Conservation (phyloP, 2,888 invertebrate species). For the Limnephilus rhombicus region DNA sequence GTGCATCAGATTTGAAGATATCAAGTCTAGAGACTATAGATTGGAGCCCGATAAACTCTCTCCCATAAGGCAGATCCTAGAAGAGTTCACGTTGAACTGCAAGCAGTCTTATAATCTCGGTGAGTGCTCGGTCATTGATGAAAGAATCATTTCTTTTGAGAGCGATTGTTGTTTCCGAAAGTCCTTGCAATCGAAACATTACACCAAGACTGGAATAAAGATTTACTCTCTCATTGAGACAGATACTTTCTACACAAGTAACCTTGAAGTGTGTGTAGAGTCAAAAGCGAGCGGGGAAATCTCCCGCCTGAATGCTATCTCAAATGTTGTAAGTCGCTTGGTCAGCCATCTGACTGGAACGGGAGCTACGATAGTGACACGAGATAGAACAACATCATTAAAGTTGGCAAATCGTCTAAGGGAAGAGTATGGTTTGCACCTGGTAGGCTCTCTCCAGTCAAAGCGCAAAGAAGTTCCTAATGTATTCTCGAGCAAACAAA, state of each 20-base stretch:
- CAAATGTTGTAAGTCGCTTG: slow-evolving; percentile 72
- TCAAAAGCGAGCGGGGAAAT: slow-evolving; percentile 67
- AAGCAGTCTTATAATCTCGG: slow-evolving; percentile 72
- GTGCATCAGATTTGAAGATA: slow-evolving; percentile 72
- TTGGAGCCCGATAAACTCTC: slow-evolving; percentile 71
- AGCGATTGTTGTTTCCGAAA: slow-evolving; percentile 75
- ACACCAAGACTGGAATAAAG: slow-evolving; percentile 73
- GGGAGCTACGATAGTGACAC: slow-evolving; percentile 72
- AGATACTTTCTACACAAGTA: slow-evolving; percentile 73
- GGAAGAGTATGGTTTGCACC: slow-evolving; percentile 71
- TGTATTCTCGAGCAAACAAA: slow-evolving; percentile 71
- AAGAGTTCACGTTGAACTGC: slow-evolving; percentile 75
- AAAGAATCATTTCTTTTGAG: slow-evolving; percentile 73
- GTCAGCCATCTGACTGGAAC: slow-evolving; percentile 73
- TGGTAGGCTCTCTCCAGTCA: slow-evolving; percentile 71
- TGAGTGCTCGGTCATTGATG: slow-evolving; percentile 73
- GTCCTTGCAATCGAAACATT: slow-evolving; percentile 72
- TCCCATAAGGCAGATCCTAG: slow-evolving; percentile 74
- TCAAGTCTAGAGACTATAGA: slow-evolving; percentile 70
- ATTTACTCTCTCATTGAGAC: slow-evolving; percentile 73
- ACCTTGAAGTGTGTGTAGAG: slow-evolving; percentile 74
- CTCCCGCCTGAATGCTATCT: slow-evolving; percentile 67
- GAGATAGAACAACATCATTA: slow-evolving; percentile 73
- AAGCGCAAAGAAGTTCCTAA: slow-evolving; percentile 72
- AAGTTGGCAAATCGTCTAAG: slow-evolving; percentile 70